These are phyloP conservation scores for Cosmia trapezina DNA, from an alignment of 2,888 invertebrate species.

Conservation along the genomic window DNA sequence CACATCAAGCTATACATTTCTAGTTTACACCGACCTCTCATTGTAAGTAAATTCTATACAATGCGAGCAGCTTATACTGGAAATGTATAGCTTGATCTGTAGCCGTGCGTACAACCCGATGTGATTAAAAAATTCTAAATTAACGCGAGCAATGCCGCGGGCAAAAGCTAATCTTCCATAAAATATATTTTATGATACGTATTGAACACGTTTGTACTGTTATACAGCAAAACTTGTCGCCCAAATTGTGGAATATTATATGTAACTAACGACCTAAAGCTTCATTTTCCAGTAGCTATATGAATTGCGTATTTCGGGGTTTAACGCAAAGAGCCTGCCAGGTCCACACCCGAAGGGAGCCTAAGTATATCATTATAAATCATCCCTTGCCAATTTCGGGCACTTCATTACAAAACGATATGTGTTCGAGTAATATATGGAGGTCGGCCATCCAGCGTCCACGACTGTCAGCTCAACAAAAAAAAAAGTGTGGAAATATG, in stretches of 20 bases:
- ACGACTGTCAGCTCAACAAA: conserved; percentile 74
- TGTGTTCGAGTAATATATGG: conserved; percentile 76
- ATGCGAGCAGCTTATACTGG: no score
- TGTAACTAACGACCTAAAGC: neutral
- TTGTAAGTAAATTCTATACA: no score
- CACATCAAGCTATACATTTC: no score
- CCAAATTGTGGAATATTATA: neutral
- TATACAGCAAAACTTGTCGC: neutral
- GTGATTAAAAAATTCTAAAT: no score
- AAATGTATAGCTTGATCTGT: no score
- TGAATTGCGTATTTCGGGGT: conserved; percentile 26
- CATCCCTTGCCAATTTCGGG: conserved; percentile 65
- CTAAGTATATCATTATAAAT: conserved; percentile 65
- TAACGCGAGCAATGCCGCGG: no score
- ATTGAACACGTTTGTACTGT: neutral
- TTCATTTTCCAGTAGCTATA: conserved; percentile 7
- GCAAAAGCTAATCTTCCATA: no score
- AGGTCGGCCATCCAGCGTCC: conserved; percentile 68
- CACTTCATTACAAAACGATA: conserved; percentile 71
- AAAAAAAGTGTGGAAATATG: conserved; percentile 79
- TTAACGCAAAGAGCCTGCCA: conserved; percentile 46
- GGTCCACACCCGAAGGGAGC: conserved; percentile 22
- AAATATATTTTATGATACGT: rapidly evolving
- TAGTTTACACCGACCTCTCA: no score
- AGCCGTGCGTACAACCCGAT: no score